These are phyloP conservation scores for Thyatira batis DNA, from an alignment of 2,888 invertebrate genomes.

Conservation along the genomic window DNA sequence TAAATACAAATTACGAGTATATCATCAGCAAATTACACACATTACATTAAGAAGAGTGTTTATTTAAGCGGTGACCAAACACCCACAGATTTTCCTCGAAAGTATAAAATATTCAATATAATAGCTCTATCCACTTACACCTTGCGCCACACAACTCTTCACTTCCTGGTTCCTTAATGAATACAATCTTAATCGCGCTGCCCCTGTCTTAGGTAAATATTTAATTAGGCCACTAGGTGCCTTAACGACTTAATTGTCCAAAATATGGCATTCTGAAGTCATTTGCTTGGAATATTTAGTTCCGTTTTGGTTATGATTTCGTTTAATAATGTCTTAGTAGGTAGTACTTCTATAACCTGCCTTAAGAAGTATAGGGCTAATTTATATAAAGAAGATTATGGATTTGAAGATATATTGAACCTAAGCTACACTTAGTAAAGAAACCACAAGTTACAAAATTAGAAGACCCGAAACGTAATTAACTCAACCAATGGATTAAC, in stretches of 20 bases:
- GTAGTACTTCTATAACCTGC: background rate
- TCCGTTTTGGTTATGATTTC: background rate
- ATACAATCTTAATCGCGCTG: conserved; percentile 61
- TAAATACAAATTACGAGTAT: too few relatives aligned
- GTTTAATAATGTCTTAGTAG: background rate
- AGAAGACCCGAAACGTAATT: background rate
- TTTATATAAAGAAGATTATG: too few relatives aligned
- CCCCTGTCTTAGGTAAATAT: conserved; percentile 66
- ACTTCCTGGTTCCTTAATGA: conserved; percentile 38
- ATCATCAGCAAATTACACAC: too few relatives aligned
- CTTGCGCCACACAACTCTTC: conserved; percentile 17
- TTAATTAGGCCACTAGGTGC: conserved; percentile 63
- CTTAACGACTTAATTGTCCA: conserved; percentile 62
- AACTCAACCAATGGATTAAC: background rate
- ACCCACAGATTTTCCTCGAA: too few relatives aligned
- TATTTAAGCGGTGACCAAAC: too few relatives aligned
- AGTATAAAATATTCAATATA: background rate
- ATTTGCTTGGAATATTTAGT: conserved; percentile 7
- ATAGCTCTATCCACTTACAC: conserved; percentile 15
- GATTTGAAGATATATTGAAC: background rate
- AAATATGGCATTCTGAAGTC: conserved; percentile 46
- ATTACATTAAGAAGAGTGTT: too few relatives aligned
- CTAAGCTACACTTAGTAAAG: background rate
- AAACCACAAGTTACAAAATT: background rate
- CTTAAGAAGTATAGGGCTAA: too few relatives aligned